Conservation (phyloP, 2,797 vertebrate genomes). For the Aeoliscus strigatus region DNA sequence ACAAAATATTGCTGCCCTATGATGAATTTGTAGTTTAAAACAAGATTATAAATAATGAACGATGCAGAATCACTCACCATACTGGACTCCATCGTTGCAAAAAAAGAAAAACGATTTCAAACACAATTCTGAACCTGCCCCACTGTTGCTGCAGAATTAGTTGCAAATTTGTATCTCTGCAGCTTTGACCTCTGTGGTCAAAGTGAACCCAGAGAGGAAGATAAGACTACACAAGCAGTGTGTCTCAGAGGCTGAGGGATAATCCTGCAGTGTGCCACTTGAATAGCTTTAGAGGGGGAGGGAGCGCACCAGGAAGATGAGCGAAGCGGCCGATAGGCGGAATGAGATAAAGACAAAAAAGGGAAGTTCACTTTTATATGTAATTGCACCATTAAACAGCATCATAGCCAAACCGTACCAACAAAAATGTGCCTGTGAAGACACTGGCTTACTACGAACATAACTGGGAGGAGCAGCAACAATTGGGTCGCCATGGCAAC, state of each 20-base stretch:
- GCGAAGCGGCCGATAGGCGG: constrained; percentile 46
- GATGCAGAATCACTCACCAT: constrained; percentile 51
- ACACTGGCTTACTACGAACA: neutral
- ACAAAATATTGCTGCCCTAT: too few species aligned
- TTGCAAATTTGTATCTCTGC: constrained; percentile 28
- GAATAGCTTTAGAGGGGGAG: constrained; percentile 70
- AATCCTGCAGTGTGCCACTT: constrained; percentile 76
- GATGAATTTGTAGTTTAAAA: too few species aligned
- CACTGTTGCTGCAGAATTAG: constrained; percentile 1
- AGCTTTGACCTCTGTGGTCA: constrained; percentile 42
- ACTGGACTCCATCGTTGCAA: constrained; percentile 49
- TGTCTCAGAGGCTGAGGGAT: constrained; percentile 72
- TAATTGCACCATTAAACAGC: constrained; percentile 3
- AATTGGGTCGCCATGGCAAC: neutral
- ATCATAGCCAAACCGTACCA: neutral
- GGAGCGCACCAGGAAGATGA: constrained; percentile 34
- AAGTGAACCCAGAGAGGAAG: constrained; percentile 49
- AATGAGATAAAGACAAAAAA: constrained; percentile 15
- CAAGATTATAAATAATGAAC: too few species aligned
- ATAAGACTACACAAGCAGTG: constrained; percentile 51
- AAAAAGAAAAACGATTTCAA: constrained; percentile 14
- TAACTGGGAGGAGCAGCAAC: neutral
- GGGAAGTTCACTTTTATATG: constrained; percentile 4
- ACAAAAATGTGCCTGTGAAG: too few species aligned
- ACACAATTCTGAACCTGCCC: constrained; percentile 16